phyloP scores from a whole-genome alignment of 2,113 vertebrate genomes.

The Aleadryas rufinucha region DNA sequence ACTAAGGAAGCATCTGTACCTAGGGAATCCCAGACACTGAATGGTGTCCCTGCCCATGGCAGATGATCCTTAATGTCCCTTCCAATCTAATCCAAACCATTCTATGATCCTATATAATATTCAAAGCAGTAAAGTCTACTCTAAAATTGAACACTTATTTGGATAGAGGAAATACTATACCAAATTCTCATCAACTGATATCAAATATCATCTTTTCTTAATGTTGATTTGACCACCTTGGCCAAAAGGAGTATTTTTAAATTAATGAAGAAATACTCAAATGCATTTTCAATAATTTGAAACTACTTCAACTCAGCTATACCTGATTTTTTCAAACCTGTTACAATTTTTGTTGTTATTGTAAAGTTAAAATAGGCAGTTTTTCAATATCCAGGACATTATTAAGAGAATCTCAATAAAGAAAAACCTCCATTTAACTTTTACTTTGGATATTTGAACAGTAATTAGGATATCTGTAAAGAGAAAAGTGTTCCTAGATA shows the following conservation, averaged over 20 bases:
- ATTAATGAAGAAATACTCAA: background rate
- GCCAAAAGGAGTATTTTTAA: background rate
- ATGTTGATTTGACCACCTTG: background rate
- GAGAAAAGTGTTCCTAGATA: background rate
- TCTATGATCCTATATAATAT: background rate
- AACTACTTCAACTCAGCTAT: background rate
- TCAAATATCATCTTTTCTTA: constrained; percentile 21
- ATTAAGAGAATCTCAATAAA: background rate
- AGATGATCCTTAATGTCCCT: background rate
- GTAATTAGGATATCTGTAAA: background rate
- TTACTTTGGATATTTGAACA: background rate
- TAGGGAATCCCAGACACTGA: constrained; percentile 31
- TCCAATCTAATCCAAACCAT: background rate
- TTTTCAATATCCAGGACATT: background rate
- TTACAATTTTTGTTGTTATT: background rate
- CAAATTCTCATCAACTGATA: constrained; percentile 31
- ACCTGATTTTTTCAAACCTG: background rate
- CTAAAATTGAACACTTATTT: background rate
- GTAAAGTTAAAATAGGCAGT: background rate
- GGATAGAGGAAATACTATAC: constrained; percentile 33
- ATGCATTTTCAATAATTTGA: background rate
- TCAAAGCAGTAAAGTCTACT: constrained; percentile 39
- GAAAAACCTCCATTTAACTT: background rate
- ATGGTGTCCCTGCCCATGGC: background rate
- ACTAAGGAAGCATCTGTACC: constrained; percentile 39